Percentiles rank a stretch among this genome's conserved stretches.
Conservation (phyloP, 2,797 vertebrate species). For the Australoheros facetus region DNA sequence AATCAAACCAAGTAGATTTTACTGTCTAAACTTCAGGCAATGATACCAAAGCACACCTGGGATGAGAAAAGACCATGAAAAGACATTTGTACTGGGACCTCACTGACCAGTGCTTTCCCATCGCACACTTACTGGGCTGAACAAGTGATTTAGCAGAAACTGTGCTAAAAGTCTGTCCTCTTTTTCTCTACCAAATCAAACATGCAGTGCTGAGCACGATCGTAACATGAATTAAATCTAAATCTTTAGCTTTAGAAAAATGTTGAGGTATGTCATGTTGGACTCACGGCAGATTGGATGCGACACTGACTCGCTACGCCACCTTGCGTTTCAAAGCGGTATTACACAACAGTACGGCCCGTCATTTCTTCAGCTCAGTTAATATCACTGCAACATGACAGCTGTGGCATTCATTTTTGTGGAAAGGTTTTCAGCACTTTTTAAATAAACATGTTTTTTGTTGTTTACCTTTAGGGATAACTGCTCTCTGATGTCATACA, state of each 20-base stretch:
- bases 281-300: neutral
- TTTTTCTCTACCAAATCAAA: too few relatives aligned
- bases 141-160: too few relatives aligned
- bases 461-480: neutral
- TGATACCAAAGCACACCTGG: neutral
- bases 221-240: neutral
- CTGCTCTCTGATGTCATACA: neutral
- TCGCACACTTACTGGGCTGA: neutral
- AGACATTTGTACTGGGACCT: neutral
- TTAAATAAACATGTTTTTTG: neutral
- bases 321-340: fast-evolving
- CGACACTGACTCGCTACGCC: neutral
- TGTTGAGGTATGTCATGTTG: neutral
- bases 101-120: neutral
- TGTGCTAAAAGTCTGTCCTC: too few relatives aligned
- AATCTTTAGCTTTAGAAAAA: neutral
- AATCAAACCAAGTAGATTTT: neutral
- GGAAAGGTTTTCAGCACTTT: neutral
- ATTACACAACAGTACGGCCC: neutral
- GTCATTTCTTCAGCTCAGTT: neutral
- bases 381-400: neutral
- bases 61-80: neutral
- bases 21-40: neutral
- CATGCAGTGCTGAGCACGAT: neutral
- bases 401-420: neutral